Evolutionary conservation across 2,113 vertebrate genomes (phyloP).

Genomic region (Galbula dea): DNA sequence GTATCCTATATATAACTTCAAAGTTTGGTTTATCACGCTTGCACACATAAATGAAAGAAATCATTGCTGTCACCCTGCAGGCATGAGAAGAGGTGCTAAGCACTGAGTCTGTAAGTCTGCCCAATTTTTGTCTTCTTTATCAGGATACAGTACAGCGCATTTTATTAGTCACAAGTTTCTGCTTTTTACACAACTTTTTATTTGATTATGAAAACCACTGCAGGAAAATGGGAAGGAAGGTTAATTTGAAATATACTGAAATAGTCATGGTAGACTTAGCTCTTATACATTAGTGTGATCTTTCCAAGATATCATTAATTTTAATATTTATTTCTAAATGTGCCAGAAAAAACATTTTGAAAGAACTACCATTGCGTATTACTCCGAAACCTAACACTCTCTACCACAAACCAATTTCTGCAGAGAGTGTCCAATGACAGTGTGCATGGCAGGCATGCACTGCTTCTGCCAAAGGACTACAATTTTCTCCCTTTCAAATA

Average conservation of each 20-base stretch:
- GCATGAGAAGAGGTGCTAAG: neutral
- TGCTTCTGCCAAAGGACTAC: neutral
- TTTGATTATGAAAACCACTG: neutral
- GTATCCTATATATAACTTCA: neutral
- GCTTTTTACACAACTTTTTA: neutral
- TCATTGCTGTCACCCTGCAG: neutral
- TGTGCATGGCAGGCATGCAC: rapidly evolving
- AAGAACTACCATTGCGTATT: neutral
- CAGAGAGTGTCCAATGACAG: neutral
- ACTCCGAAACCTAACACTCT: rapidly evolving
- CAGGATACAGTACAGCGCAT: neutral
- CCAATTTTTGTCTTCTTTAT: neutral
- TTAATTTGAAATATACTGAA: neutral
- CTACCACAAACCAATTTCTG: neutral
- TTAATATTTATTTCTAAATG: neutral
- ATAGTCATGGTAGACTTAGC: neutral
- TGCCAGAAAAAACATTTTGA: neutral
- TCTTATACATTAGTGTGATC: neutral
- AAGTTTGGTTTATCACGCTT: neutral
- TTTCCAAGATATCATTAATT: neutral
- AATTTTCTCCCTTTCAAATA: neutral
- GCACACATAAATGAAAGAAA: neutral
- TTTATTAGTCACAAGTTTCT: neutral
- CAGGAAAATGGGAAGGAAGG: neutral
- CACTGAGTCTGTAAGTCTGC: neutral